phyloP scores from a whole-genome alignment of 1,140 invertebrate species.

The Samia ricini region DNA sequence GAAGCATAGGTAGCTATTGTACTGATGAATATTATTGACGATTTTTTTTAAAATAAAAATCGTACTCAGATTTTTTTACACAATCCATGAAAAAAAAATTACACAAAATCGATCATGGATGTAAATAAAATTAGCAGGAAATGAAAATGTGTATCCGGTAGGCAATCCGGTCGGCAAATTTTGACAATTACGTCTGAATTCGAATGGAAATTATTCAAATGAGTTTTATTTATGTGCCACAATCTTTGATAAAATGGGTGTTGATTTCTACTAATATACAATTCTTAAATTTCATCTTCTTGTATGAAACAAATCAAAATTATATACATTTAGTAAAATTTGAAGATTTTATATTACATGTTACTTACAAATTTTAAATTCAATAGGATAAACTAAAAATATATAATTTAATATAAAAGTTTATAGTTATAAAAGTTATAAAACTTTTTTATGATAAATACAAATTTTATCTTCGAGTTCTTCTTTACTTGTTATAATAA shows the following conservation, averaged over 20 bases:
- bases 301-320: too few species aligned
- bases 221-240: slow-evolving; percentile 1
- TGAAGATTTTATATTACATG: too few species aligned
- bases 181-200: neutral
- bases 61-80: too few species aligned
- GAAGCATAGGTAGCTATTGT: too few species aligned
- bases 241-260: neutral
- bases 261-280: neutral
- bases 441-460: neutral
- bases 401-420: too few species aligned
- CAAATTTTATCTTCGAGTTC: neutral
- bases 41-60: too few species aligned
- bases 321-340: too few species aligned
- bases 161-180: neutral
- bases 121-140: neutral
- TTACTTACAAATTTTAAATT: too few species aligned
- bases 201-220: slow-evolving; percentile 13
- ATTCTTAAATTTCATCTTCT: neutral
- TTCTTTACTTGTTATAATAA: neutral
- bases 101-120: slow-evolving; percentile 7
- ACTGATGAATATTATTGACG: too few species aligned
- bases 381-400: too few species aligned
- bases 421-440: too few species aligned
- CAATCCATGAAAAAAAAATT: neutral
- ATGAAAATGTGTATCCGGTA: neutral